These are phyloP conservation scores for Rhinophrynus dorsalis DNA, from an alignment of 2,797 vertebrate species.

Conservation along the genomic window DNA sequence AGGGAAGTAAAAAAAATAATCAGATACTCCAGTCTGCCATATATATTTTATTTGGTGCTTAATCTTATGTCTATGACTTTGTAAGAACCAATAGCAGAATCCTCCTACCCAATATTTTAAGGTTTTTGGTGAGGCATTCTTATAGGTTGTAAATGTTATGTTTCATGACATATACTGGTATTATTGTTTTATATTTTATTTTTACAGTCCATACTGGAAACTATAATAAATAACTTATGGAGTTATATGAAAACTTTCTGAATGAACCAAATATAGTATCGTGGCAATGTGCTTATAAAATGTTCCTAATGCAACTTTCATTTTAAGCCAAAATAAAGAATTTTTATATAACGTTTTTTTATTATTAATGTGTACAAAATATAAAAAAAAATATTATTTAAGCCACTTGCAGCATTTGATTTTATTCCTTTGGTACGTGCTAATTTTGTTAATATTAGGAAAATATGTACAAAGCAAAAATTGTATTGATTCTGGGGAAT, in stretches of 20 bases:
- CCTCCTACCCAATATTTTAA: conserved; percentile 6
- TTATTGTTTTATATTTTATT: conserved; percentile 38
- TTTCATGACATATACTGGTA: conserved; percentile 8
- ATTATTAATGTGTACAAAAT: conserved; percentile 1
- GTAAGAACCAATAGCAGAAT: not conserved
- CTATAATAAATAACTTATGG: not conserved
- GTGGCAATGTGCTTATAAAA: conserved; percentile 1
- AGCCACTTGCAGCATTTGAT: not conserved
- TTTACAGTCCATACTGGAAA: conserved; percentile 25
- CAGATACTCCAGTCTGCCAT: too few relatives aligned
- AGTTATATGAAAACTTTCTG: conserved; percentile 23
- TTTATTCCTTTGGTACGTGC: not conserved
- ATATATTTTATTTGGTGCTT: not conserved
- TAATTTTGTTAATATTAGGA: too few relatives aligned
- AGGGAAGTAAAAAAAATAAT: not conserved
- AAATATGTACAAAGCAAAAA: too few relatives aligned
- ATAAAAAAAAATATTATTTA: conserved; percentile 4
- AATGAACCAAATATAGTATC: conserved; percentile 1
- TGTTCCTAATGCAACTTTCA: conserved; percentile 30
- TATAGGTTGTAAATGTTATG: conserved; percentile 27
- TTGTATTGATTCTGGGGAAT: too few relatives aligned
- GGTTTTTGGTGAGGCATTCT: not conserved
- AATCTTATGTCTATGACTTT: not conserved
- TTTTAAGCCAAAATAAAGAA: conserved; percentile 46
- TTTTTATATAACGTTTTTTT: conserved; percentile 31